phyloP scores from a whole-genome alignment of 2,888 invertebrate genomes.

The Eilema sororculum region DNA sequence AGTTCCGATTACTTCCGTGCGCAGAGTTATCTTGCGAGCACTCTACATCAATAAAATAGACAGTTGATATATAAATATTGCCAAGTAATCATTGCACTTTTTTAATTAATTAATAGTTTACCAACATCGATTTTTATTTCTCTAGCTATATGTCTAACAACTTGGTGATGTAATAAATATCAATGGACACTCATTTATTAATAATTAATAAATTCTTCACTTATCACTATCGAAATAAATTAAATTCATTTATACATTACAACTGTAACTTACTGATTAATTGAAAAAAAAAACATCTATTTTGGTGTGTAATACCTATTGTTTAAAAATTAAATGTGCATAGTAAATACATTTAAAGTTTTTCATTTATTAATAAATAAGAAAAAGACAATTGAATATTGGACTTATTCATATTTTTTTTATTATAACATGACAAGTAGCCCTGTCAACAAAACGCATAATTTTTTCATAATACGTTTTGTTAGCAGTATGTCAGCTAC shows the following conservation, averaged over 20 bases:
- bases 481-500: neutral
- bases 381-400: neutral
- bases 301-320: conserved; percentile 26
- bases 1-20: no score
- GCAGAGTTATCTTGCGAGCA: no score
- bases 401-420: neutral
- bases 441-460: conserved; percentile 7
- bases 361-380: conserved; percentile 11
- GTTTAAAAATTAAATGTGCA: conserved; percentile 23
- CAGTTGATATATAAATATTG: neutral
- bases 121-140: conserved; percentile 26
- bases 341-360: conserved; percentile 10
- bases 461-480: conserved; percentile 12
- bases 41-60: neutral
- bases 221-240: conserved; percentile 52
- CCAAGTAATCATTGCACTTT: neutral
- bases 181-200: conserved; percentile 43
- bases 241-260: conserved; percentile 36
- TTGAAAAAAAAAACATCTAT: conserved; percentile 17
- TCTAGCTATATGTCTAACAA: conserved; percentile 34
- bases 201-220: conserved; percentile 56
- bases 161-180: conserved; percentile 47
- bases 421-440: conserved; percentile 1
- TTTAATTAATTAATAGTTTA: neutral
- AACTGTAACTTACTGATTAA: conserved; percentile 26